Percentiles rank a stretch among this genome's conserved stretches.
Conservation (phyloP, 2,888 invertebrate species). For the Heterodera filipjevi region DNA sequence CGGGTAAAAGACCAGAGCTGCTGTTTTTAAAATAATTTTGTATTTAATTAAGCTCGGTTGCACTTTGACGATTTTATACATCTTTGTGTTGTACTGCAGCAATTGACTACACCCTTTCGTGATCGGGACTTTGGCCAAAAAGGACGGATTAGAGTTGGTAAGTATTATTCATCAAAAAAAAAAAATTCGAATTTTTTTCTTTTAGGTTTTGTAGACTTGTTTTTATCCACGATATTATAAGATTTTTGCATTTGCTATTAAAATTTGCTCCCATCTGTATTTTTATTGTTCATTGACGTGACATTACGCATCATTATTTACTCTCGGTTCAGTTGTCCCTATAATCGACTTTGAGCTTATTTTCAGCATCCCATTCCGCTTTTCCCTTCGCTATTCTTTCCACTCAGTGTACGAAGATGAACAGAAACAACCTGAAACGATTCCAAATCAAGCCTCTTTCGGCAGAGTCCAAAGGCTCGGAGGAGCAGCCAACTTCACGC, state of each 20-base stretch:
- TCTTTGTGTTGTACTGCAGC: slow-evolving; percentile 59
- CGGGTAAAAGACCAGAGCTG: background rate
- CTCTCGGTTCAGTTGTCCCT: background rate
- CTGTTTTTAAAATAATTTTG: background rate
- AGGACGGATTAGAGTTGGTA: slow-evolving; percentile 73
- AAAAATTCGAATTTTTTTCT: background rate
- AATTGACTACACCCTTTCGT: slow-evolving; percentile 78
- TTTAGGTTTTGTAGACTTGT: slow-evolving; percentile 82
- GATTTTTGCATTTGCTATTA: background rate
- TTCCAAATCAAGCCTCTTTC: background rate
- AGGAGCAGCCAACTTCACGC: background rate
- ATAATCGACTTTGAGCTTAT: background rate
- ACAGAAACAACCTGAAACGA: background rate
- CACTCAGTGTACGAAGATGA: background rate
- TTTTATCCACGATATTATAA: slow-evolving; percentile 73
- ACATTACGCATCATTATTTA: background rate
- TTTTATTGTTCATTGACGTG: background rate
- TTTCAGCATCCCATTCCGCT: background rate
- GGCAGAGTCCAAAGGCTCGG: background rate
- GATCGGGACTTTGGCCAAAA: slow-evolving; percentile 76
- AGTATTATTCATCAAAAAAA: background rate
- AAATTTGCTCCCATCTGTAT: background rate
- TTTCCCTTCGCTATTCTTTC: background rate
- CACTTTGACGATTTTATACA: slow-evolving; percentile 80
- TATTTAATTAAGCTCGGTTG: background rate